phyloP scores from a whole-genome alignment of 1,140 invertebrate species.

The Euwallacea fornicatus region DNA sequence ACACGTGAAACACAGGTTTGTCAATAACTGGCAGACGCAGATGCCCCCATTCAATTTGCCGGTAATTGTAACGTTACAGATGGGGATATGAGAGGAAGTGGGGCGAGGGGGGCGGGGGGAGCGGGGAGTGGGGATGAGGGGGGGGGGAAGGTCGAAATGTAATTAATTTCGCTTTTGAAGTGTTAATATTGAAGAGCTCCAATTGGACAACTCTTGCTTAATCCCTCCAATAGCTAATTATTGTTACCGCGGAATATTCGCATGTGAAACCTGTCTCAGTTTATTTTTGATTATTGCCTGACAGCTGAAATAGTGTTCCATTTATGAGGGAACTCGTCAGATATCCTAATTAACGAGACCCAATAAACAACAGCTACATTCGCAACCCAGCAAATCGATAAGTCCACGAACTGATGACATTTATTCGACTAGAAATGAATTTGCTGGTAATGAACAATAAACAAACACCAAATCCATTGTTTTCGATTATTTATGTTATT shows the following conservation, averaged over 20 bases:
- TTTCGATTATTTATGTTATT: background rate
- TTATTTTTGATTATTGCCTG: no score
- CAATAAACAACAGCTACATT: background rate
- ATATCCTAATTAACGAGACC: background rate
- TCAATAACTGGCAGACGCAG: constrained; percentile 3
- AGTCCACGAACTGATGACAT: constrained; percentile 1
- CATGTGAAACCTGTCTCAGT: no score
- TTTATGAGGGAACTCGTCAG: no score
- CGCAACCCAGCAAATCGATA: background rate
- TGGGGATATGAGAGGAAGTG: background rate
- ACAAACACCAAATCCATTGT: background rate
- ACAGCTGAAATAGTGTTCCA: no score
- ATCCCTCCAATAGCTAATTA: no score
- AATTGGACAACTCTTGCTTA: no score
- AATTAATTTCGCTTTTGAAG: no score
- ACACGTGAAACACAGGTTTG: background rate
- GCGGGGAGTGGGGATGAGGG: no score
- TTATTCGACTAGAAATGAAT: constrained; percentile 6
- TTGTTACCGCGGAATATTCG: no score
- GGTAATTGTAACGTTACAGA: no score
- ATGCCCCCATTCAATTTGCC: background rate
- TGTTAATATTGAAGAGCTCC: no score
- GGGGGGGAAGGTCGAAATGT: no score
- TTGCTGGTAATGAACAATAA: background rate
- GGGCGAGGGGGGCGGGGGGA: background rate